Evolutionary conservation across 2,113 vertebrate genomes (phyloP).

Genomic region (Isurus oxyrinchus): DNA sequence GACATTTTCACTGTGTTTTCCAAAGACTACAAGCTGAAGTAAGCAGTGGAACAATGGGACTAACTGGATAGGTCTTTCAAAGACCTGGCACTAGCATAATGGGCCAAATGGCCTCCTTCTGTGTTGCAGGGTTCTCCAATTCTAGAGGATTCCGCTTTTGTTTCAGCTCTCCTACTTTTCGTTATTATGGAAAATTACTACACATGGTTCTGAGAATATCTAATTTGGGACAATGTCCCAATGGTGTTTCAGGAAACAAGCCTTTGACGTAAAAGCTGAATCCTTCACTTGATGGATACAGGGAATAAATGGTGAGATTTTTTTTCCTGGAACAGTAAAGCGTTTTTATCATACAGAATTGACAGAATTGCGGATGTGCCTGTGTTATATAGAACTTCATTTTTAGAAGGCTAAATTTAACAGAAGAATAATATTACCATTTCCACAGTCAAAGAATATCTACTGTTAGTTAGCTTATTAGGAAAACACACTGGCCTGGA

Average conservation of each 20-base stretch:
- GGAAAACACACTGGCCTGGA: not conserved
- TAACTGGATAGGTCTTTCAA: not conserved
- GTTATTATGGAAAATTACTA: not conserved
- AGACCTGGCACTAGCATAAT: not conserved
- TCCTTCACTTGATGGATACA: not conserved
- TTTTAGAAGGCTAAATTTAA: not conserved
- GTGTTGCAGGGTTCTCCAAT: not conserved
- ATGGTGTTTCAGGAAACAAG: not conserved
- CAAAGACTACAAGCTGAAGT: not conserved
- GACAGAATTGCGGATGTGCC: not conserved
- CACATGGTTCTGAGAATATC: not conserved
- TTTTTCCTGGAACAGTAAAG: not conserved
- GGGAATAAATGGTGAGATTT: not conserved
- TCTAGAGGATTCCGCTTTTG: not conserved
- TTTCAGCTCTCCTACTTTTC: not conserved
- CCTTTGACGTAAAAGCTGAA: not conserved
- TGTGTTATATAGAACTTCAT: not conserved
- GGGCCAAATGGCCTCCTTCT: not conserved
- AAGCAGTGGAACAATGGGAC: not conserved
- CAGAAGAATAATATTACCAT: not conserved
- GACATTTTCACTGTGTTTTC: not conserved
- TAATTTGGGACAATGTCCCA: not conserved
- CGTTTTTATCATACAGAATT: not conserved
- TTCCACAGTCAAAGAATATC: not conserved
- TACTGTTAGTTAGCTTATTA: not conserved